These are phyloP conservation scores for Trididemnum miniatum DNA, from an alignment of 23 tunicate genomes.

Conservation along the genomic window DNA sequence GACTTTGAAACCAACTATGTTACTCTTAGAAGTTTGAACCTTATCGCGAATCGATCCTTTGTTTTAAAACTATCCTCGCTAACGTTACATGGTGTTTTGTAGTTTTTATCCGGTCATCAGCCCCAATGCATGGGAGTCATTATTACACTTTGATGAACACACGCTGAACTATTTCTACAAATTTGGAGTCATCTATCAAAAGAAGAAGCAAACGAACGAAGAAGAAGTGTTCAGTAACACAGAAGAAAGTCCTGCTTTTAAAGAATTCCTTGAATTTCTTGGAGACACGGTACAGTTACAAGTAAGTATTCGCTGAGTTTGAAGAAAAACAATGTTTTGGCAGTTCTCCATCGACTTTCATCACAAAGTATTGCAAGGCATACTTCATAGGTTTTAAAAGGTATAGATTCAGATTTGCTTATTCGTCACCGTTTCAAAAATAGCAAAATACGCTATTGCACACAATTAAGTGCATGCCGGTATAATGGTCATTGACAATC, in stretches of 20 bases:
- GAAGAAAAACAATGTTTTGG: too few species aligned
- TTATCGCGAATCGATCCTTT: background rate
- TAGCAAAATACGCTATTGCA: too few species aligned
- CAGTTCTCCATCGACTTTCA: too few species aligned
- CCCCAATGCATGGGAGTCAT: constrained; percentile 75
- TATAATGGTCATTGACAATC: too few species aligned
- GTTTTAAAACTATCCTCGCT: background rate
- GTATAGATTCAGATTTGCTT: too few species aligned
- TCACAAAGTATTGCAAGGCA: too few species aligned
- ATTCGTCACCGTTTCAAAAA: too few species aligned
- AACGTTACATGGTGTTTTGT: background rate
- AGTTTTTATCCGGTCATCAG: constrained; percentile 86
- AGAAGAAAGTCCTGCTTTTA: constrained; percentile 74
- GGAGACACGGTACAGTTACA: constrained; percentile 79
- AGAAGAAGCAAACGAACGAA: constrained; percentile 74
- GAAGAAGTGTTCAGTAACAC: constrained; percentile 92
- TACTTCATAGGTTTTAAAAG: too few species aligned
- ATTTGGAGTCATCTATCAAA: constrained; percentile 90
- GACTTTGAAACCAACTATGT: too few species aligned
- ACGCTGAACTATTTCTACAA: constrained; percentile 61
- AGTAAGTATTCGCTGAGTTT: constrained; percentile 48
- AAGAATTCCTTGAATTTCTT: constrained; percentile 77
- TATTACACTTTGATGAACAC: constrained; percentile 93
- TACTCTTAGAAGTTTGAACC: too few species aligned
- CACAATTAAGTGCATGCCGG: too few species aligned